phyloP scores from a whole-genome alignment of 2,113 vertebrate species.

The Fulmarus glacialis region DNA sequence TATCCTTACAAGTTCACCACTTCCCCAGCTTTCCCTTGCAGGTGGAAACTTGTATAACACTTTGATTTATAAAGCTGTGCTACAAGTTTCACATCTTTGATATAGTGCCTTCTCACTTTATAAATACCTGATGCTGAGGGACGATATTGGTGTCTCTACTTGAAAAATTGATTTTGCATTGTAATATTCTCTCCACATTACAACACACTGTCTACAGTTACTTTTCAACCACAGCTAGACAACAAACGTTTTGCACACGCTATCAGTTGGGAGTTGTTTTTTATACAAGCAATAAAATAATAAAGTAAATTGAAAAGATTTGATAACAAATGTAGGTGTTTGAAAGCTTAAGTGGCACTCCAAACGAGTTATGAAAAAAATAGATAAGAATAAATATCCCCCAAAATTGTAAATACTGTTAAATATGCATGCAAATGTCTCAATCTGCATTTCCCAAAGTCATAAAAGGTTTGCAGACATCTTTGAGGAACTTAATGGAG shows the following conservation, averaged over 20 bases:
- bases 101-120: neutral
- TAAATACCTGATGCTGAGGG: neutral
- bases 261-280: neutral
- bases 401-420: neutral
- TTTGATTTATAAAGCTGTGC: neutral
- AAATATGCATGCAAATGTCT: neutral
- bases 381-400: neutral
- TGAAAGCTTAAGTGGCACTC: neutral
- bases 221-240: neutral
- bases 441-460: neutral
- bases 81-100: neutral
- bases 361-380: neutral
- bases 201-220: neutral
- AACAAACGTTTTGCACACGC: neutral
- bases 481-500: neutral
- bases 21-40: neutral
- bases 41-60: neutral
- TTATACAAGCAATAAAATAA: neutral
- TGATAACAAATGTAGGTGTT: neutral
- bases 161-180: neutral
- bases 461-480: neutral
- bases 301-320: neutral
- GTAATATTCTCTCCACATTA: neutral
- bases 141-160: neutral
- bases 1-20: neutral